Evolutionary conservation across 1,140 invertebrate genomes (phyloP).

Genomic region (Leptinotarsa texana): DNA sequence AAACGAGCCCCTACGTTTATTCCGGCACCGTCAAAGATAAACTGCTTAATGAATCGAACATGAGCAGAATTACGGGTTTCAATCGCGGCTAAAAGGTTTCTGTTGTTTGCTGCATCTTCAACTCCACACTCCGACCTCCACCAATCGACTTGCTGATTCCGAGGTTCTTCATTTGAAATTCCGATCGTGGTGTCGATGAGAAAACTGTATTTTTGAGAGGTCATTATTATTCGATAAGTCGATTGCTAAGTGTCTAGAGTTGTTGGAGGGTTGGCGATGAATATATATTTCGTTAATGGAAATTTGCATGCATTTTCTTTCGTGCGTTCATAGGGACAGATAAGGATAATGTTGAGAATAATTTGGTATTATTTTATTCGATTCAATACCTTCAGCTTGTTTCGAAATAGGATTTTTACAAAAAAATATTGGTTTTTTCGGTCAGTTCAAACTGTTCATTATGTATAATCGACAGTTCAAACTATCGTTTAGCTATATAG

Average conservation of each 20-base stretch:
- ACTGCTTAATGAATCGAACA: slow-evolving; percentile 52
- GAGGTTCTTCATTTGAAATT: not conserved
- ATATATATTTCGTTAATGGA: not conserved
- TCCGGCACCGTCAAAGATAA: slow-evolving; percentile 38
- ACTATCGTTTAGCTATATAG: too few relatives aligned
- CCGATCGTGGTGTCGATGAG: not conserved
- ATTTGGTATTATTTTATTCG: too few relatives aligned
- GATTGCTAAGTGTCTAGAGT: not conserved
- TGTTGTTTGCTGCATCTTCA: slow-evolving; percentile 40
- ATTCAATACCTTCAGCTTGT: too few relatives aligned
- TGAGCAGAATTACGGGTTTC: slow-evolving; percentile 48
- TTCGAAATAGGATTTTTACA: too few relatives aligned
- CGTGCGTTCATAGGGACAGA: too few relatives aligned
- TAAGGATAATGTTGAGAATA: too few relatives aligned
- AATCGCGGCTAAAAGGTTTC: slow-evolving; percentile 52
- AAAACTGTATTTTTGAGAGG: not conserved
- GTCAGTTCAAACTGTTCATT: too few relatives aligned
- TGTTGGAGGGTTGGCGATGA: not conserved
- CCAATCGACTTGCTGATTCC: not conserved
- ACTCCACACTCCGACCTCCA: not conserved
- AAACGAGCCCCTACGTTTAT: slow-evolving; percentile 25
- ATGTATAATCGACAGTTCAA: too few relatives aligned
- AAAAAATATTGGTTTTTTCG: too few relatives aligned
- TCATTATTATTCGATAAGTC: slow-evolving; percentile 4
- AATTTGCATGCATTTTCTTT: too few relatives aligned